Evolutionary conservation across 53 echinoderm and acorn worm species (phyloP).

Genomic region (Glandiceps talaboti): DNA sequence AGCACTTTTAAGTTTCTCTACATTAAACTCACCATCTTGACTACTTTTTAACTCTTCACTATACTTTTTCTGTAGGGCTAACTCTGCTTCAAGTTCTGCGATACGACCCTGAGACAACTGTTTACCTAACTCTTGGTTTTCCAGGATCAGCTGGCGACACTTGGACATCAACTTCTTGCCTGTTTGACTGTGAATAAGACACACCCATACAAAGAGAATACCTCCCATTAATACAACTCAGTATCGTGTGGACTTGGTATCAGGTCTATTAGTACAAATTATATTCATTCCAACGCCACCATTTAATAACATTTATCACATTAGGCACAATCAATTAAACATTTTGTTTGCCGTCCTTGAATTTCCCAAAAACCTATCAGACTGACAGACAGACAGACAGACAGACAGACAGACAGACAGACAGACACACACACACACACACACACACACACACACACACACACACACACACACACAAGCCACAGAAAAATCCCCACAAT

Average conservation of each 20-base stretch:
- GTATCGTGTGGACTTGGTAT: too few relatives aligned
- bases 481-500: too few relatives aligned
- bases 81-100: conserved; percentile 78
- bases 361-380: too few relatives aligned
- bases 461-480: background rate
- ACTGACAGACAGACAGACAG: too few relatives aligned
- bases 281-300: too few relatives aligned
- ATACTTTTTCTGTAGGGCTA: conserved; percentile 87
- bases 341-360: too few relatives aligned
- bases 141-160: conserved; percentile 85
- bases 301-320: too few relatives aligned
- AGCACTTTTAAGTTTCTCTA: too few relatives aligned
- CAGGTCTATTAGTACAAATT: too few relatives aligned
- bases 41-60: conserved; percentile 90
- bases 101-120: conserved; percentile 91
- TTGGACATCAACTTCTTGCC: conserved; percentile 97
- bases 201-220: too few relatives aligned
- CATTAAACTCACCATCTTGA: conserved; percentile 91
- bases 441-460: background rate
- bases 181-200: conserved; percentile 76
- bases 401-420: background rate
- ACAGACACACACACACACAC: background rate
- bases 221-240: too few relatives aligned
- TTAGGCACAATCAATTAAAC: too few relatives aligned
- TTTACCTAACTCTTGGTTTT: conserved; percentile 96